Evolutionary conservation across 2,888 invertebrate species (phyloP), one percentile per base, ranked within the genome.

Genomic region (Trilocha varians): DNA sequence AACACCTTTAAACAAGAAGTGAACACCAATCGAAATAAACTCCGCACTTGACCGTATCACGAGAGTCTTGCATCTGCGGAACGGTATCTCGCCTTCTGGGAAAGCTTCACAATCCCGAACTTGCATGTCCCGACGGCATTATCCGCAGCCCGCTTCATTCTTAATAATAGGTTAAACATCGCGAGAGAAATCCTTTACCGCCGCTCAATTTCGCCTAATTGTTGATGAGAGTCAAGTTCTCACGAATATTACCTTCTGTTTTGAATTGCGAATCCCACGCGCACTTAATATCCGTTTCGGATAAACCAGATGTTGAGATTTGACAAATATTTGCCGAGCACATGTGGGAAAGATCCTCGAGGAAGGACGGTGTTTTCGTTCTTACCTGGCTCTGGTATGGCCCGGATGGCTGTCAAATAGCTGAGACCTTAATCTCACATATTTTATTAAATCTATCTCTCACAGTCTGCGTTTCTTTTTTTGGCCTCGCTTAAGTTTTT

Each of bases 1-100:
- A 83, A 82, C 84, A 83, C 79, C 76, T 82, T 80, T 77, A 77
- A 72, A 75, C 75, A 70, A 76, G 74, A 78, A 74, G 66, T 70
- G 76, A 77, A 73, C 73, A 69, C 69, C 72, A 69, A 73, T 78
- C 78, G 74, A 78, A 82, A 79, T 76, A 76, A 75, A 78, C 72
- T 71, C 64, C 61, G 69, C 72, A 75, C 75, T 77, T 79, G 82
- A 80, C 82, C 80, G 78, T 80, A 82, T 83, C 83, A 82, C 72
- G 78, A 68, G 59, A 66, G 59, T 60, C 62, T 65, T 65, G 64
- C 82, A 83, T 82, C 84, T 84, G 82, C 79, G 66, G 62, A 78
- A 83, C 82, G 78, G 80, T 78, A 85, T 74, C 68, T 74, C 59
- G 70, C 75, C 77, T 85, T 84, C 83, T 79, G 80, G 78, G 84